Evolutionary conservation across 1,140 invertebrate genomes (phyloP).

Genomic region (Leucophenga varia): DNA sequence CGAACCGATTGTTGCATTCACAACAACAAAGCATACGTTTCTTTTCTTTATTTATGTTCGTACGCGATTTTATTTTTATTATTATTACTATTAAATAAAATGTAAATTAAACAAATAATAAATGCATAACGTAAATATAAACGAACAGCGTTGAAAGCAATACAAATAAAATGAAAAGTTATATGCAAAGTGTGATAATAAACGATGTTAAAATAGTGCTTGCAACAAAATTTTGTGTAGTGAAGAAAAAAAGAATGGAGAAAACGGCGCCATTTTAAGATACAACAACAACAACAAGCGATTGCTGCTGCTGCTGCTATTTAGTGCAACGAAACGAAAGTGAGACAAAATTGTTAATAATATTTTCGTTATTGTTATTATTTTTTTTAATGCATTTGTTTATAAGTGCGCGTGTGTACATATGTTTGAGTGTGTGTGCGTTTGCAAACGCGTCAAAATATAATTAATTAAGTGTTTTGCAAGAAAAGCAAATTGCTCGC

Average conservation of each 20-base stretch:
- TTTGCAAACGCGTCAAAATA: conserved; percentile 23
- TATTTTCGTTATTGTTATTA: too few species aligned
- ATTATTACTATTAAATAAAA: conserved; percentile 17
- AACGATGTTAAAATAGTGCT: too few species aligned
- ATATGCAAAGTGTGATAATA: too few species aligned
- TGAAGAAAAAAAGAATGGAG: conserved; percentile 36
- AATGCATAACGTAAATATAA: conserved; percentile 10
- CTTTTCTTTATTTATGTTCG: conserved; percentile 51
- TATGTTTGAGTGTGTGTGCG: conserved; percentile 9
- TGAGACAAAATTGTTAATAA: too few species aligned
- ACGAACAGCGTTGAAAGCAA: conserved; percentile 32
- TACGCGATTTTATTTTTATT: conserved; percentile 32
- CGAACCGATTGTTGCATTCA: background rate
- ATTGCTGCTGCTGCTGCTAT: too few species aligned
- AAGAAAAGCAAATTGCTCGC: conserved; percentile 5
- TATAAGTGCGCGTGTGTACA: conserved; percentile 19
- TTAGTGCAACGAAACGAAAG: too few species aligned
- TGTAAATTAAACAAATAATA: conserved; percentile 15
- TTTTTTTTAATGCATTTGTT: too few species aligned
- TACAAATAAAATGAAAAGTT: too few species aligned
- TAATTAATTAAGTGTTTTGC: conserved; percentile 14
- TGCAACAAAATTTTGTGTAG: conserved; percentile 14
- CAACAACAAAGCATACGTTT: conserved; percentile 16
- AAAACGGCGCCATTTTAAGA: conserved; percentile 56
- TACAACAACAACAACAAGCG: conserved; percentile 37